phyloP scores from a whole-genome alignment of 2,113 vertebrate species.

The Mandrillus leucophaeus region DNA sequence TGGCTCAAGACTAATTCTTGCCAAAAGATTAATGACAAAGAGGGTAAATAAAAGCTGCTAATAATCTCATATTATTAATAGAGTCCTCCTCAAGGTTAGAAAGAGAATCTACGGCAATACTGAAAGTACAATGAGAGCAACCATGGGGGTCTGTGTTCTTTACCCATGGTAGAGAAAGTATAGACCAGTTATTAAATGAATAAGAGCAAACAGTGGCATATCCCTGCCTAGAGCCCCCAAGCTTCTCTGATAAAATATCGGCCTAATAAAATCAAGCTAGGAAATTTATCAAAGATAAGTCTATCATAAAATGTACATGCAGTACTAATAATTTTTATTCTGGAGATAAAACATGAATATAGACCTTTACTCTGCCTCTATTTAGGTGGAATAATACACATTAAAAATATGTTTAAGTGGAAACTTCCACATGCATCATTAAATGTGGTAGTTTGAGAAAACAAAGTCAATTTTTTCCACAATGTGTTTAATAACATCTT shows the following conservation, averaged over 20 bases:
- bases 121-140: not conserved
- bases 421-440: not conserved
- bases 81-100: not conserved
- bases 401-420: not conserved
- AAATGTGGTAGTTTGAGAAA: not conserved
- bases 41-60: not conserved
- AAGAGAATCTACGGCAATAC: not conserved
- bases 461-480: not conserved
- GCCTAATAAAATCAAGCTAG: not conserved
- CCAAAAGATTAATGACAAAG: not conserved
- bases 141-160: not conserved
- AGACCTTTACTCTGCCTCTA: not conserved
- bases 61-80: not conserved
- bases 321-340: not conserved
- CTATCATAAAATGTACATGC: not conserved
- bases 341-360: not conserved
- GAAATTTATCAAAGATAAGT: not conserved
- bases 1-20: not conserved
- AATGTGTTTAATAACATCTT: not conserved
- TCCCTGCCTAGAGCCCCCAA: not conserved
- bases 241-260: not conserved
- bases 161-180: not conserved
- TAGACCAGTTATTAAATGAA: not conserved
- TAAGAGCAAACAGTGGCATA: not conserved
- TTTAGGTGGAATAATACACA: not conserved